Evolutionary conservation across 2,888 invertebrate species (phyloP).

Genomic region (Acanthosepion esculentum): DNA sequence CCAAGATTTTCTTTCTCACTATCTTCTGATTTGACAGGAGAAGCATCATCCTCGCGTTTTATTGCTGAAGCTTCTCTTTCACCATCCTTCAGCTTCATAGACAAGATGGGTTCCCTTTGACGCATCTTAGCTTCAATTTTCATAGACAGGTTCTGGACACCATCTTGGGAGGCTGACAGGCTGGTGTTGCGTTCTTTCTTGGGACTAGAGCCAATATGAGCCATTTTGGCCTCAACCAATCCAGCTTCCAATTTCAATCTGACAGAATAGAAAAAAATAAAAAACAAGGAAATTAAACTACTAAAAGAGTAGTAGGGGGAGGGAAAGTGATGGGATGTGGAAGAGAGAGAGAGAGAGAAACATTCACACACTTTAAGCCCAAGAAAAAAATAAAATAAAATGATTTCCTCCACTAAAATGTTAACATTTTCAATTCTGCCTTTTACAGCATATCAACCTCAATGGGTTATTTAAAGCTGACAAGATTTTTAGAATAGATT

Average conservation of each 20-base stretch:
- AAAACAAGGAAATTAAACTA: background rate
- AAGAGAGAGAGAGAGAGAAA: background rate
- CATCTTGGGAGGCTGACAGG: conserved; percentile 46
- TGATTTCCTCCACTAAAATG: too few species aligned
- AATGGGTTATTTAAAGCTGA: too few species aligned
- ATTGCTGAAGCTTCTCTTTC: background rate
- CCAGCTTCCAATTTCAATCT: conserved; percentile 38
- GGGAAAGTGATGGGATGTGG: too few species aligned
- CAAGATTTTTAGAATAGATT: too few species aligned
- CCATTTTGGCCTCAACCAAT: conserved; percentile 34
- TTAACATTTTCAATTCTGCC: too few species aligned
- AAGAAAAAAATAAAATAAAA: background rate
- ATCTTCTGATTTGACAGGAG: conserved; percentile 60
- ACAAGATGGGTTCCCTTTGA: conserved; percentile 25
- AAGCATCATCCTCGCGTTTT: conserved; percentile 50
- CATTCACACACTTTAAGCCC: background rate
- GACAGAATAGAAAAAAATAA: background rate
- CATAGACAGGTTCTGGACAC: conserved; percentile 37
- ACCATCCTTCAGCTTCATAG: background rate
- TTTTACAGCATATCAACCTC: too few species aligned
- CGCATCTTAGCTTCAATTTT: conserved; percentile 41
- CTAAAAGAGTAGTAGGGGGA: background rate
- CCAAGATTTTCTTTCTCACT: conserved; percentile 69
- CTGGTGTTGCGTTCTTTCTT: conserved; percentile 43
- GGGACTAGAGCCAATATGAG: conserved; percentile 34